Conservation (phyloP, 2,113 vertebrate species). For the Tinamus guttatus region DNA sequence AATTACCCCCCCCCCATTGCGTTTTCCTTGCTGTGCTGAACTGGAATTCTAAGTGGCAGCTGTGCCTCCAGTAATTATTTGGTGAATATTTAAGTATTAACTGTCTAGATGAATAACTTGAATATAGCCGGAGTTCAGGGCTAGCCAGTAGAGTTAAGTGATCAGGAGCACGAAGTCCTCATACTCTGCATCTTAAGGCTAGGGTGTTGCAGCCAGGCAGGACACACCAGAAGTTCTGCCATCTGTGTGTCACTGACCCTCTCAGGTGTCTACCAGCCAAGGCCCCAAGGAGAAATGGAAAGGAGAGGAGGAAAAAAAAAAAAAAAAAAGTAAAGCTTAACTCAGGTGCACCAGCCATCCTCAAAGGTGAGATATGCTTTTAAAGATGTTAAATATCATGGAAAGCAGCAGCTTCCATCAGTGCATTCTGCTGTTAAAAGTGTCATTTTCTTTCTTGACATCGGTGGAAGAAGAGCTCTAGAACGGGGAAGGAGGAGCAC, state of each 20-base stretch:
- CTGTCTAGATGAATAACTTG: neutral
- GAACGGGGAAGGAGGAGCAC: neutral
- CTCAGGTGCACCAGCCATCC: constrained; percentile 46
- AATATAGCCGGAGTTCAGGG: neutral
- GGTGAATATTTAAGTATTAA: neutral
- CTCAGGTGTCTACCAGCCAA: neutral
- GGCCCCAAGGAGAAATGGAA: neutral
- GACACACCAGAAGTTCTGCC: neutral
- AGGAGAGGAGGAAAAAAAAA: neutral
- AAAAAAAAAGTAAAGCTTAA: constrained; percentile 33
- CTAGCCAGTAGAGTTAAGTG: neutral
- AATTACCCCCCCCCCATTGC: neutral
- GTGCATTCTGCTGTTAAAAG: constrained; percentile 2
- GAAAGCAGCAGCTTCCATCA: neutral
- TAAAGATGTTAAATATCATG: neutral
- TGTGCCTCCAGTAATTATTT: neutral
- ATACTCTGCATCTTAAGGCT: neutral
- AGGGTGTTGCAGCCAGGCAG: neutral
- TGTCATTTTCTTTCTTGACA: constrained; percentile 26
- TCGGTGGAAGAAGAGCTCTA: neutral
- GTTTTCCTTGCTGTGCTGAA: constrained; percentile 27
- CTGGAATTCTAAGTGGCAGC: neutral
- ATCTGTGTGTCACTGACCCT: neutral
- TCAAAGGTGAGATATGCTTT: neutral
- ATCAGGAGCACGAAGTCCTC: neutral